Base-by-base conservation (phyloP, 2,113 vertebrate genomes). In the Nibea albiflora region DNA sequence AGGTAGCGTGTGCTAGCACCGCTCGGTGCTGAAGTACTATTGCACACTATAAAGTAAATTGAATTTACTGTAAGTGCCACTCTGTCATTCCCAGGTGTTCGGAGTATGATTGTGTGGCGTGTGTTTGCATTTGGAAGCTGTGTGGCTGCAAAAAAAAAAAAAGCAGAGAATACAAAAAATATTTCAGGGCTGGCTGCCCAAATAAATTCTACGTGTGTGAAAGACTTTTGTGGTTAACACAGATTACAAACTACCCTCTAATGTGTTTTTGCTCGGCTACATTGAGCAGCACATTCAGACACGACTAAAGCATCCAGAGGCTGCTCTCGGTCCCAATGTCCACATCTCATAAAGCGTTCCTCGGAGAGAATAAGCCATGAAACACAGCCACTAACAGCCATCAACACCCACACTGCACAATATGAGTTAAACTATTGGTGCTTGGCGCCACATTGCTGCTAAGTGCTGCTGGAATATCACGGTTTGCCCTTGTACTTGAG, bases 401-500 rank as follows among this genome's bases (percentile, higher is more conserved):
- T 81, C 60, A 78, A 77, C 87, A 86, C 70, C 66, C 69, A 72
- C 61, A 70, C 74, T 56, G 76, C 63, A 62, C 63, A 73, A 82
- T 75, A 70, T 42, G 65, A 84, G 85, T 77, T 67, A 74, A 86
- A 87, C 84, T 73, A 53, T 44, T 76, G 73, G 68, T 76, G 76
- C 84, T 68, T 76, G 84, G 83, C 28, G 31, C 63, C 71, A 72
- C 75, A 73, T 74, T 81, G 84, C 84, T 84, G 88, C 80, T 86
- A 90, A 89, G 82, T 85, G 85, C 78, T 65, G 61, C 86, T 84
- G 71, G 49, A 76, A 90, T 83, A 81, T 82, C 74, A 75, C 84
- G 44, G 74, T 73, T 75, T 84, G 85, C 54, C 60, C 86, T 81
- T 85, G 84, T 81, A 78, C 85, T 85, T 76, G 68, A 88, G 88